Evolutionary conservation across 2,797 vertebrate species (phyloP), one percentile per base, ranked within the genome.

Genomic region (Xenopus petersii): DNA sequence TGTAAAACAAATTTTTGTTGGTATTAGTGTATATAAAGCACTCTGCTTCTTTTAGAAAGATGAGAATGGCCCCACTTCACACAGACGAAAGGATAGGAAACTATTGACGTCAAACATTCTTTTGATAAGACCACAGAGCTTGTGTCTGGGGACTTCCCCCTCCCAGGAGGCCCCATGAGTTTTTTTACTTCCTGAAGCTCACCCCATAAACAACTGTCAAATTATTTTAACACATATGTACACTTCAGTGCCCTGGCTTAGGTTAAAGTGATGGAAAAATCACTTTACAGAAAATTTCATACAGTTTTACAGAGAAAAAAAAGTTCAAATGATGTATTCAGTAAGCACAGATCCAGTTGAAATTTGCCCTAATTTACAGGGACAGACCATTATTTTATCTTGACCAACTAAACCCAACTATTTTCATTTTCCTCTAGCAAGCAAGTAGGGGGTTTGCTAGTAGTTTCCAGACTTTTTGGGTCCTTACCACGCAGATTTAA

Each of bases 91-190:
- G 65, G 61, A 81, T 81, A 84, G 81, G 82, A 85, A 84, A 77
- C 81, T 81, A 71, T 78, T 88, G 87, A 89, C 86, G 84, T 87
- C 87, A 88, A 80, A 81, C 69, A 80, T 85, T 83, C 85, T 84
- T 85, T 87, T 85, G 81, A 84, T 82, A 81, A 85, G 84, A 77
- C 21, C 51, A 75, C 74, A 54, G 51, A 26, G 62, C 47, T 67
- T 13, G 58, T 67, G 64, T 63, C 56, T 68, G 66, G 47, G 73
- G 47, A 66, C 13, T 16, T 46, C 33, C 17, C 21, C 56, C 46
- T 49, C 78, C 79, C 36, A 16, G n/a, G 77, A 67, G 26, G 64
- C 81, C 82, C 54, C n/a, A 24, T 11, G 3, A 67, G 26, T 30
- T 71, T 64, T 69, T 68, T 68, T 30, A 77, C 64, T 73, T 77